Conservation (phyloP, 2,113 vertebrate species). For the Melozone crissalis region DNA sequence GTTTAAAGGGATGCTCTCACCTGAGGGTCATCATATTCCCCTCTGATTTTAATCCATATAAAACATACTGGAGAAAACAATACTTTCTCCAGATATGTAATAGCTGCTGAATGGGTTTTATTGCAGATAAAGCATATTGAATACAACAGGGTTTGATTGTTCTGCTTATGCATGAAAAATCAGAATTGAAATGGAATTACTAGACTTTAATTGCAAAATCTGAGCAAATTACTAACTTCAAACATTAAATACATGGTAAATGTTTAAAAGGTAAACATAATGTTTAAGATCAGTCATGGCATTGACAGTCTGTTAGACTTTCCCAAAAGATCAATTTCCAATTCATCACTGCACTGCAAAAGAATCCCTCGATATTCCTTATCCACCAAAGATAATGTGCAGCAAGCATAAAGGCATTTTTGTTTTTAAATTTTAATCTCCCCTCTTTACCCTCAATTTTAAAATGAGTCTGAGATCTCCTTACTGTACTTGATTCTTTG, state of each 20-base stretch:
- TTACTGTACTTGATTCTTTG: not conserved
- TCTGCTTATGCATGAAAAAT: not conserved
- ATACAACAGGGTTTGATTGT: fast-evolving
- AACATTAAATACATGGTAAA: not conserved
- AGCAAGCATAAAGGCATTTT: not conserved
- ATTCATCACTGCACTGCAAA: not conserved
- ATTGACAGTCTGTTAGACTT: not conserved
- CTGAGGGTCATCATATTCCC: not conserved
- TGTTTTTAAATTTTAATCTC: not conserved
- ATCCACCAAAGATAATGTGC: not conserved
- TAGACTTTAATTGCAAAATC: not conserved
- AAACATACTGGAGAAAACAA: not conserved
- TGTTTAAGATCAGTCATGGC: not conserved
- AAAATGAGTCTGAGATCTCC: not conserved
- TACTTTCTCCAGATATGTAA: not conserved
- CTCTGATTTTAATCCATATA: not conserved
- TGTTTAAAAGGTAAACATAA: not conserved
- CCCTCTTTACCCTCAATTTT: not conserved
- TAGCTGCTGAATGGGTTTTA: not conserved
- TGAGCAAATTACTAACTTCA: not conserved
- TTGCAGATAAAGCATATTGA: not conserved
- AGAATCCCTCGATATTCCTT: not conserved
- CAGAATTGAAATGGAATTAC: not conserved
- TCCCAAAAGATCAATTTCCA: not conserved
- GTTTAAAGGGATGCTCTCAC: not conserved